Conservation (phyloP, 2,888 invertebrate species). For the Trisateles emortualis region DNA sequence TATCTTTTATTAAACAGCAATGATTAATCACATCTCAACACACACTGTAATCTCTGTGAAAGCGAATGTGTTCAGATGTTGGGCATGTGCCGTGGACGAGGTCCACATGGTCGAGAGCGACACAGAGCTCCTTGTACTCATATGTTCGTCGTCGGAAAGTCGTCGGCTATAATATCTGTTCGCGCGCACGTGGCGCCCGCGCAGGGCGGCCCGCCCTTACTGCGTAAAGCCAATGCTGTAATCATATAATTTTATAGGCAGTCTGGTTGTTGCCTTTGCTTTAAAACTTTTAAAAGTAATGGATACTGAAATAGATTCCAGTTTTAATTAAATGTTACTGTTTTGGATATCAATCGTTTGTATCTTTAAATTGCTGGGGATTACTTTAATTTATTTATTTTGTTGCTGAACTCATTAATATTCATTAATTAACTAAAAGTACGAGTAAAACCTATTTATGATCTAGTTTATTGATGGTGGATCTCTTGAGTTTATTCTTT, state of each 20-base stretch:
- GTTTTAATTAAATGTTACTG: slow-evolving; percentile 15
- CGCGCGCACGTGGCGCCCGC: slow-evolving; percentile 48
- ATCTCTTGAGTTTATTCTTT: too few relatives aligned
- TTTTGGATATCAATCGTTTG: too few relatives aligned
- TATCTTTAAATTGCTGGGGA: too few relatives aligned
- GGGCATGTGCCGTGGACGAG: slow-evolving; percentile 66
- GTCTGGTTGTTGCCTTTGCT: slow-evolving; percentile 21
- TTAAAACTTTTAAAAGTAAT: slow-evolving; percentile 14
- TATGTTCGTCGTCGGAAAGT: slow-evolving; percentile 20
- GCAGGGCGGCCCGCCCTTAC: slow-evolving; percentile 76
- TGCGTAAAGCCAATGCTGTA: slow-evolving; percentile 29
- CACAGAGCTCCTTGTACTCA: slow-evolving; percentile 68
- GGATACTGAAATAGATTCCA: slow-evolving; percentile 31
- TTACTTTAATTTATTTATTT: too few relatives aligned
- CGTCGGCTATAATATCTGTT: slow-evolving; percentile 49
- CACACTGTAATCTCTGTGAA: slow-evolving; percentile 29
- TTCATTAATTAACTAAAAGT: too few relatives aligned
- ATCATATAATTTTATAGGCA: slow-evolving; percentile 39
- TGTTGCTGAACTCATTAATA: too few relatives aligned
- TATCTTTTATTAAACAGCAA: slow-evolving; percentile 11
- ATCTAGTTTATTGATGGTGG: too few relatives aligned
- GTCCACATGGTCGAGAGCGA: slow-evolving; percentile 59
- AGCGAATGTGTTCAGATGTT: slow-evolving; percentile 64
- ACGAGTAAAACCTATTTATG: too few relatives aligned
- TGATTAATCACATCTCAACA: slow-evolving; percentile 35